Conservation (phyloP, 2,113 vertebrate genomes). For the Ceratotherium simum region DNA sequence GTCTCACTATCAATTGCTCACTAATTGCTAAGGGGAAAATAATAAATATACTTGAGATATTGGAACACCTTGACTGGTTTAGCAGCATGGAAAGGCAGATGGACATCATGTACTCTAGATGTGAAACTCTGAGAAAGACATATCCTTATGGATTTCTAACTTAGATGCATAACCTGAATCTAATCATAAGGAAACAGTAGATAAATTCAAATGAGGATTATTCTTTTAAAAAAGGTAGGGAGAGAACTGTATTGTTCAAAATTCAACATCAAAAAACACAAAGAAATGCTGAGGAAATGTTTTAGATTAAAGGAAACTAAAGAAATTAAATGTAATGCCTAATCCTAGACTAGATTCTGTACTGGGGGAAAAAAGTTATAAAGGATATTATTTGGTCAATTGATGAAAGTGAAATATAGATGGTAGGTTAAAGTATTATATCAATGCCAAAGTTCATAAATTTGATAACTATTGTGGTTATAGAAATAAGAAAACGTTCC, state of each 20-base stretch:
- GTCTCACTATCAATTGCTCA: not conserved
- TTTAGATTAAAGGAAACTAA: not conserved
- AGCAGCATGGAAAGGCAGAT: not conserved
- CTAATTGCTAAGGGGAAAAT: not conserved
- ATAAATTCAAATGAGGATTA: not conserved
- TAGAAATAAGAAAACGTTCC: not conserved
- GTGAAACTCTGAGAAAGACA: constrained; percentile 3
- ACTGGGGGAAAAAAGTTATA: not conserved
- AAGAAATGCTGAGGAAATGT: not conserved
- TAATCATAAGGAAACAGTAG: not conserved
- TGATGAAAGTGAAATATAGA: constrained; percentile 9
- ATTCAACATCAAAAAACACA: not conserved
- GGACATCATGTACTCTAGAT: not conserved
- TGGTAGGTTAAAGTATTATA: not conserved
- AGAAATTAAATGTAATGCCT: constrained; percentile 20
- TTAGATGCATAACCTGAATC: not conserved
- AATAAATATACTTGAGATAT: not conserved
- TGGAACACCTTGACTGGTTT: not conserved
- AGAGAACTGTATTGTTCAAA: not conserved
- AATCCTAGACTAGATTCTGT: not conserved
- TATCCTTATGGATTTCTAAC: not conserved
- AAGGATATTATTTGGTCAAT: not conserved
- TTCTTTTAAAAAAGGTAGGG: not conserved
- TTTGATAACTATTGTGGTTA: not conserved
- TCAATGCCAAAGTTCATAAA: not conserved